Conservation (phyloP, 2,888 invertebrate genomes). For the Neoitamus cyanurus region DNA sequence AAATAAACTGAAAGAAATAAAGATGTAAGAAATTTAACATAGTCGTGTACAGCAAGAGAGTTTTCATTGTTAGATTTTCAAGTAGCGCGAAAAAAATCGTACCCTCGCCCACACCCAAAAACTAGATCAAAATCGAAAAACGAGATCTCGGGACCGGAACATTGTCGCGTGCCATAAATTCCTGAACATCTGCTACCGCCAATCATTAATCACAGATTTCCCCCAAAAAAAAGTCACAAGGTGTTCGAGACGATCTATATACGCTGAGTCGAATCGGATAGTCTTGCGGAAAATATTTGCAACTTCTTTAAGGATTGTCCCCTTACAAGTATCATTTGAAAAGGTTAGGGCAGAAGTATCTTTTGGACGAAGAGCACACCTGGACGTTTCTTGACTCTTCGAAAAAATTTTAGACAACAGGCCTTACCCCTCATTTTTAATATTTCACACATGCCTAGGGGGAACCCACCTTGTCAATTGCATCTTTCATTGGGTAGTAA, state of each 20-base stretch:
- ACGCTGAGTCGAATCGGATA: background rate
- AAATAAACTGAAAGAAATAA: too few species aligned
- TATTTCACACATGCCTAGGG: background rate
- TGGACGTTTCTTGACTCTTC: conserved; percentile 19
- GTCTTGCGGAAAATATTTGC: background rate
- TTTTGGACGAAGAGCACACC: background rate
- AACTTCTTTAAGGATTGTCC: background rate
- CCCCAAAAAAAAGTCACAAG: background rate
- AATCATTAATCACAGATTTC: background rate
- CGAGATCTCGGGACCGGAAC: background rate
- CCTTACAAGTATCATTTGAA: background rate
- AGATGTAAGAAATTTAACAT: too few species aligned
- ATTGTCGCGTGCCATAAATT: background rate
- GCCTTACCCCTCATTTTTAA: background rate
- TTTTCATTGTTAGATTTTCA: too few species aligned
- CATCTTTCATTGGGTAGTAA: conserved; percentile 8
- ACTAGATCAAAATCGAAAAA: background rate
- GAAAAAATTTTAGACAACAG: background rate
- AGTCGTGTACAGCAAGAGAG: too few species aligned
- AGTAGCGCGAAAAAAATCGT: background rate
- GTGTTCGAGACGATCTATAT: background rate
- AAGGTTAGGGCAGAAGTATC: background rate
- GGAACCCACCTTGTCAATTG: conserved; percentile 24
- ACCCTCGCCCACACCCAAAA: background rate
- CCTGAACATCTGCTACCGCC: background rate